Conservation (phyloP, 2,113 vertebrate species). For the Mola mola region DNA sequence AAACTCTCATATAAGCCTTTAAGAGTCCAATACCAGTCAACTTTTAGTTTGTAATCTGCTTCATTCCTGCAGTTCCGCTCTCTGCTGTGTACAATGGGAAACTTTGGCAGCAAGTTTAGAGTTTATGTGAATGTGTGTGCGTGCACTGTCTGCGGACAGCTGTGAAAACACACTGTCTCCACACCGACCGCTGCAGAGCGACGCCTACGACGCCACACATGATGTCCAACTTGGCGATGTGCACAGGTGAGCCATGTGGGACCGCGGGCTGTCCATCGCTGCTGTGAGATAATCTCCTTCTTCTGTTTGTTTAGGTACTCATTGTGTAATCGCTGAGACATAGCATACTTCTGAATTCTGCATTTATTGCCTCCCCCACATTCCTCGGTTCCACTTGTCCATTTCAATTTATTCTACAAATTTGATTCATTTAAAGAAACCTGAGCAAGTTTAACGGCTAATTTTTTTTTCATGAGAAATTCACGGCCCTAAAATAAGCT, state of each 20-base stretch:
- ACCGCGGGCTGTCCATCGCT: neutral
- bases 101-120: slow-evolving; percentile 45
- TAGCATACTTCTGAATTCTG: neutral
- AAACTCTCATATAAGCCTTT: no score
- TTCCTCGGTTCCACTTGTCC: slow-evolving; percentile 15
- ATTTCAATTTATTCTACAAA: slow-evolving; percentile 45
- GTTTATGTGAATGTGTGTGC: neutral
- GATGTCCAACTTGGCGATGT: slow-evolving; percentile 11
- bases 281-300: neutral
- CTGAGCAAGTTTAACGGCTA: slow-evolving; percentile 46
- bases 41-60: neutral
- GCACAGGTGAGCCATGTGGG: slow-evolving; percentile 13
- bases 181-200: slow-evolving; percentile 18
- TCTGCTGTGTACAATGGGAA: slow-evolving; percentile 48
- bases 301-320: neutral
- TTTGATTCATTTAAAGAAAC: slow-evolving; percentile 51
- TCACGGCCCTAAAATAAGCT: slow-evolving; percentile 58
- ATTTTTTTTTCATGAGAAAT: slow-evolving; percentile 63
- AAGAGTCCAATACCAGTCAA: no score
- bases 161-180: slow-evolving; percentile 59
- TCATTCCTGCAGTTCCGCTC: slow-evolving; percentile 23
- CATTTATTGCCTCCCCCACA: neutral
- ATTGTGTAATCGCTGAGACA: slow-evolving; percentile 7
- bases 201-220: slow-evolving; percentile 14
- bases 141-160: slow-evolving; percentile 46